phyloP scores from a whole-genome alignment of 2,888 invertebrate species.

The Ectobius pallidus region DNA sequence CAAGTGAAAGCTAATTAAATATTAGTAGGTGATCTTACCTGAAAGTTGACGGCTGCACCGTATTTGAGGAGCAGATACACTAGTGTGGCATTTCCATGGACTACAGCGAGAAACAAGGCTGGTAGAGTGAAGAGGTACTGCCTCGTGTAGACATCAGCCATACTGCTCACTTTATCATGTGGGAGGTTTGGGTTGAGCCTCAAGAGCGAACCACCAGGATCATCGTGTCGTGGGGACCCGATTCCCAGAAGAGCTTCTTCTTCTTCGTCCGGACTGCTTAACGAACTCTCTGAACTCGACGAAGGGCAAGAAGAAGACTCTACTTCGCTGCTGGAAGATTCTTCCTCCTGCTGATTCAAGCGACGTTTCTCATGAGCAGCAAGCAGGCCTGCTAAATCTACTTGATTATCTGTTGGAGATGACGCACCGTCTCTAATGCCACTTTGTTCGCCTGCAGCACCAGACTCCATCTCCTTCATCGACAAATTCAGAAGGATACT shows the following conservation, averaged over 20 bases:
- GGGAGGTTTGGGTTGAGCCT: slow-evolving; percentile 49
- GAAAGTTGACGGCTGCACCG: slow-evolving; percentile 58
- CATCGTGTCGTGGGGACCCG: slow-evolving; percentile 42
- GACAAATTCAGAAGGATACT: slow-evolving; percentile 54
- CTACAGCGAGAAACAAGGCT: slow-evolving; percentile 63
- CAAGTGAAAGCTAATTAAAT: no score
- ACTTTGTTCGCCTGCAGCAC: slow-evolving; percentile 32
- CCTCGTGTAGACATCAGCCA: slow-evolving; percentile 56
- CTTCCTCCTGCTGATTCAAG: slow-evolving; percentile 47
- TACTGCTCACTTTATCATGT: slow-evolving; percentile 46
- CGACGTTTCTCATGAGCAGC: slow-evolving; percentile 50
- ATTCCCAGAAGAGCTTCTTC: slow-evolving; percentile 38
- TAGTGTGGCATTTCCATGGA: slow-evolving; percentile 59
- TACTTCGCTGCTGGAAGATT: slow-evolving; percentile 38
- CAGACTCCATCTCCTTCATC: slow-evolving; percentile 48
- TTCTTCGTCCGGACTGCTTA: slow-evolving; percentile 44
- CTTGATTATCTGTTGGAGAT: slow-evolving; percentile 19
- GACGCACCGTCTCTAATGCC: slow-evolving; percentile 18
- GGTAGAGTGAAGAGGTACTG: slow-evolving; percentile 61
- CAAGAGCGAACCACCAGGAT: slow-evolving; percentile 42
- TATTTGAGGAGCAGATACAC: slow-evolving; percentile 61
- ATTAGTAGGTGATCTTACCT: no score
- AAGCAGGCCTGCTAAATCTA: slow-evolving; percentile 48
- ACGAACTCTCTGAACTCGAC: slow-evolving; percentile 35
- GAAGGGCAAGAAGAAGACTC: slow-evolving; percentile 40